Evolutionary conservation across 2,797 vertebrate genomes (phyloP), one percentile per base, ranked within the genome.

Genomic region (Myioborus melanocephalus): DNA sequence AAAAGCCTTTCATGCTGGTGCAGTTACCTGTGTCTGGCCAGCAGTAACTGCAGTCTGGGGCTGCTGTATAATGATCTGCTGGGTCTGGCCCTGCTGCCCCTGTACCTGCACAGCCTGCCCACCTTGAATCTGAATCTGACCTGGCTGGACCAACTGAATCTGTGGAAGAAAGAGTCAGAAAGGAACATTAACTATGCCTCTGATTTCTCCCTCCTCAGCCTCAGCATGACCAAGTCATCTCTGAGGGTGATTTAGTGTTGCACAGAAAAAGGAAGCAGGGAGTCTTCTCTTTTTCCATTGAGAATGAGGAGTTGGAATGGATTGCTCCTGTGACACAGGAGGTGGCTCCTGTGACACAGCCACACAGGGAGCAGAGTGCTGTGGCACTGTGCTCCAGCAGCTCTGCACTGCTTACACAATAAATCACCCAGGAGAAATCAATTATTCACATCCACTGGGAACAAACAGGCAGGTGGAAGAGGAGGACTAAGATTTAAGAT

Each of bases 11-110:
- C 95, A 95, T 95, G 95, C 95, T 96, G 68, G 86, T 83, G 77
- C 76, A 87, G 89, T 97, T 96, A 99, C 99, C 99, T 99, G 99
- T 95, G 98, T 99, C 98, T 99, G 99, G 93, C 99, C 99, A 17
- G 99, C 99, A 3, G 99, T 99, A 94, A 99, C 99, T 22, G 98
- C 99, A 8, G 99, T 98, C 98, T 99, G 99, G 32, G 99, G 99
- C 97, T 99, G 99, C 96, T 99, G 99, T 97, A 99, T 99, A 97
- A 99, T 99, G 97, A 99, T 99, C 97, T 99, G 99, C 94, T 99
- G 99, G 64, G 99, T 98, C 94, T 99, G 99, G 82, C 99, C 99
- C 97, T 99, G 99, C 97, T 99, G 99, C 65, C 99, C 98, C 97
- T 99, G 99, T 21, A 99, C 98, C 97, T 99, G 99, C 44, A 99